These are phyloP conservation scores for Tethya wilhelma DNA, from an alignment of 37 sponge, comb jelly and placozoan genomes.

Conservation along the genomic window DNA sequence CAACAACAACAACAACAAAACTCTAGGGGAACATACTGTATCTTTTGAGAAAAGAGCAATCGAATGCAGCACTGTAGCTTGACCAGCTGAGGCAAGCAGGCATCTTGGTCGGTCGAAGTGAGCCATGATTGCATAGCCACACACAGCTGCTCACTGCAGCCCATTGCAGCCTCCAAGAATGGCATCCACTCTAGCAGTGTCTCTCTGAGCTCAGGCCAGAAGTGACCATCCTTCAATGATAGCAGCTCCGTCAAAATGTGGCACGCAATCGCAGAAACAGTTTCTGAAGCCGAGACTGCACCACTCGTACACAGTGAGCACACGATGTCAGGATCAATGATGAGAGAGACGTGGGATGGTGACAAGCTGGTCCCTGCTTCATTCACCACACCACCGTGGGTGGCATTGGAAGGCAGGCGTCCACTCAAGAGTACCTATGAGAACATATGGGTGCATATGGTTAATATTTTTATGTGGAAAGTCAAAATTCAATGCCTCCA, in stretches of 20 bases:
- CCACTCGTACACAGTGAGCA: slow-evolving; percentile 10
- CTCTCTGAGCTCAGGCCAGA: slow-evolving; percentile 16
- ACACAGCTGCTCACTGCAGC: not conserved
- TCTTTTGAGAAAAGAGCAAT: not conserved
- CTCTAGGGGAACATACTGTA: not conserved
- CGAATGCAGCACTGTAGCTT: not conserved
- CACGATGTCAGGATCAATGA: slow-evolving; percentile 8
- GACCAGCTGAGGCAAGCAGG: not conserved
- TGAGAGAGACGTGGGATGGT: too few species aligned
- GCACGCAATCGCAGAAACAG: not conserved
- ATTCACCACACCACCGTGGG: too few species aligned
- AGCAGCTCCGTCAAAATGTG: not conserved
- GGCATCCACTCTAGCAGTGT: slow-evolving; percentile 6
- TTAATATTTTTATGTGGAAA: too few species aligned
- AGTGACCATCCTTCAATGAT: slow-evolving; percentile 1
- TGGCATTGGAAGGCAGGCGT: too few species aligned
- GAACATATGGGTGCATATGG: too few species aligned
- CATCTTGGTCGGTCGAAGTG: not conserved
- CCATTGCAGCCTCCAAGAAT: slow-evolving; percentile 52
- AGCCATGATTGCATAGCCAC: not conserved
- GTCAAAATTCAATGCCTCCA: too few species aligned
- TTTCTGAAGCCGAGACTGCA: not conserved
- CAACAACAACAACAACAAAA: not conserved
- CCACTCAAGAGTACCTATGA: too few species aligned
- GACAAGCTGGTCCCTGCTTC: too few species aligned